Evolutionary conservation across 2,113 vertebrate genomes (phyloP).

Genomic region (Myrmecobius fasciatus): DNA sequence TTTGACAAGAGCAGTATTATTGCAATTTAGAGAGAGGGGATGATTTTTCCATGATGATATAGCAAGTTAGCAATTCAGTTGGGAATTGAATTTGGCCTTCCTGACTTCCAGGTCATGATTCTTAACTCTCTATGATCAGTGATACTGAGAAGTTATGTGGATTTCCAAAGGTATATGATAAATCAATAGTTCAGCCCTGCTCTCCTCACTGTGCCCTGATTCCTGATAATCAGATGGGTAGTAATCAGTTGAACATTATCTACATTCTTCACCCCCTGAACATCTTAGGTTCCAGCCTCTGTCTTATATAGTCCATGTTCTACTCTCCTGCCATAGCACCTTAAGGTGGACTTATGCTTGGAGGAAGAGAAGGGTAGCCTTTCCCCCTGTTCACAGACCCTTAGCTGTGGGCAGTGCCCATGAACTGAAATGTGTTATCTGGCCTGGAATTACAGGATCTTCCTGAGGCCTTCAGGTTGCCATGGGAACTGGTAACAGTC

Average conservation of each 20-base stretch:
- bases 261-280: not conserved
- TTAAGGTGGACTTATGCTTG: constrained; percentile 61
- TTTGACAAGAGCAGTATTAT: not conserved
- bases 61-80: not conserved
- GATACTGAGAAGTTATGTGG: not conserved
- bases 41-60: not conserved
- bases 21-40: not conserved
- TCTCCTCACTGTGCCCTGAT: not conserved
- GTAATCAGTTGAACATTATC: not conserved
- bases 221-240: not conserved
- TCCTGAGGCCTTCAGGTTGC: constrained; percentile 83
- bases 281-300: not conserved
- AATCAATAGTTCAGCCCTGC: not conserved
- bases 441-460: constrained; percentile 86
- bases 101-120: not conserved
- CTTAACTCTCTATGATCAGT: not conserved
- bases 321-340: constrained; percentile 20
- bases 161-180: not conserved
- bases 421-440: constrained; percentile 83
- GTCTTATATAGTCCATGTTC: not conserved
- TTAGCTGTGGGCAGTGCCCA: constrained; percentile 75
- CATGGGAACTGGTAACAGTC: constrained; percentile 87
- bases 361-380: constrained; percentile 69
- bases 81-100: not conserved
- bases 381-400: constrained; percentile 74